Conservation (phyloP, 2,797 vertebrate species). For the Crax fasciolata region DNA sequence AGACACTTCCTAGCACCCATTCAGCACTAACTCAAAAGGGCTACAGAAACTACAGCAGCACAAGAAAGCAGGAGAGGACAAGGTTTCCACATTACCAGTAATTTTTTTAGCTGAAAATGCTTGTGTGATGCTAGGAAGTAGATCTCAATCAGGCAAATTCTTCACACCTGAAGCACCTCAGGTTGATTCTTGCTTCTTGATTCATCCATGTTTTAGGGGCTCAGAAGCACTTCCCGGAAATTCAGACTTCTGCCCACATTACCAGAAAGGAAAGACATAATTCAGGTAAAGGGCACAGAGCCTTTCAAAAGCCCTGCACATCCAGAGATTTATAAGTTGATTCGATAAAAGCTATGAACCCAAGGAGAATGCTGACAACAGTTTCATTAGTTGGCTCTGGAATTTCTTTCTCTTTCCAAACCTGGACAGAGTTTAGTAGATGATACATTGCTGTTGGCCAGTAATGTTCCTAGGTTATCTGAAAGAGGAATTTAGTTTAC, state of each 20-base stretch:
- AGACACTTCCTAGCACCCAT: background rate
- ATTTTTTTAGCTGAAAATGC: background rate
- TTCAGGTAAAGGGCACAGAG: background rate
- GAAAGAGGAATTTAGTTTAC: slow-evolving; percentile 30
- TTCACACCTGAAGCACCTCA: background rate
- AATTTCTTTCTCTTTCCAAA: slow-evolving; percentile 46
- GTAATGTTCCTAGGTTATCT: slow-evolving; percentile 13
- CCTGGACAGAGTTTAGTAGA: background rate
- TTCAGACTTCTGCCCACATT: background rate
- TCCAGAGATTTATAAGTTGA: background rate
- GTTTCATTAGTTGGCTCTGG: slow-evolving; percentile 55
- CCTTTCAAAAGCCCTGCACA: slow-evolving; percentile 30
- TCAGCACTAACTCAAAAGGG: background rate
- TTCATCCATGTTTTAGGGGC: background rate
- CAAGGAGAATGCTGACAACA: slow-evolving; percentile 41
- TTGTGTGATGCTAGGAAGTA: background rate
- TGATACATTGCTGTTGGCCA: background rate
- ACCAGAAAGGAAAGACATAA: background rate
- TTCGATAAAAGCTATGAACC: background rate
- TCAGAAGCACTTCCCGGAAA: slow-evolving; percentile 28
- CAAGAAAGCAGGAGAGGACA: background rate
- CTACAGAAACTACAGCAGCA: background rate
- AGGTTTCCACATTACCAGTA: background rate
- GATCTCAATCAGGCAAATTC: background rate
- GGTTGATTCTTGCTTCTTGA: background rate